Evolutionary conservation across 2,113 vertebrate species (phyloP).

Genomic region (Promerops cafer): DNA sequence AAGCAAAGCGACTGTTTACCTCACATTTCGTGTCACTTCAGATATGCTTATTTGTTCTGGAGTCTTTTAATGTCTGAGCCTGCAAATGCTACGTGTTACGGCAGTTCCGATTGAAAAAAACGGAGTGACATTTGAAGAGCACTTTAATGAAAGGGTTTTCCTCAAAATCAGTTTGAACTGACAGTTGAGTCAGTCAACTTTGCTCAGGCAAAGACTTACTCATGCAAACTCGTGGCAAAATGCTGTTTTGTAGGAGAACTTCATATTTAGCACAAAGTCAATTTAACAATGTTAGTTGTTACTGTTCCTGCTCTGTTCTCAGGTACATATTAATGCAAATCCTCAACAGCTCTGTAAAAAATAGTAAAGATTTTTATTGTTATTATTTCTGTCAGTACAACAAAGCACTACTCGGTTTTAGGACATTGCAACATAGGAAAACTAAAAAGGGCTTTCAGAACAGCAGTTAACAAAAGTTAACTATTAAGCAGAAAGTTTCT

Average conservation of each 20-base stretch:
- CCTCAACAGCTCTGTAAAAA: not conserved
- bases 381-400: not conserved
- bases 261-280: not conserved
- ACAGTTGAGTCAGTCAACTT: too few species aligned
- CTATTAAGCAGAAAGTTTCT: not conserved
- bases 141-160: not conserved
- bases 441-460: not conserved
- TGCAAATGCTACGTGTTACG: not conserved
- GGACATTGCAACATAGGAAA: not conserved
- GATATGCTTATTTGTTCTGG: not conserved
- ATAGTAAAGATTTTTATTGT: too few species aligned
- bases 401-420: not conserved
- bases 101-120: not conserved
- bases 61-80: not conserved
- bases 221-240: not conserved
- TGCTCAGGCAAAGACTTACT: not conserved
- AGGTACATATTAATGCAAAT: not conserved
- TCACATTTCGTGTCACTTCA: fast-evolving
- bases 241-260: not conserved
- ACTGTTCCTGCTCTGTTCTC: not conserved
- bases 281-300: not conserved
- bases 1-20: not conserved
- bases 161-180: not conserved
- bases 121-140: not conserved
- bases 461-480: not conserved